Evolutionary conservation across 2,888 invertebrate species (phyloP), one percentile per base, ranked within the genome.

Genomic region (Ypsolopha sequella): DNA sequence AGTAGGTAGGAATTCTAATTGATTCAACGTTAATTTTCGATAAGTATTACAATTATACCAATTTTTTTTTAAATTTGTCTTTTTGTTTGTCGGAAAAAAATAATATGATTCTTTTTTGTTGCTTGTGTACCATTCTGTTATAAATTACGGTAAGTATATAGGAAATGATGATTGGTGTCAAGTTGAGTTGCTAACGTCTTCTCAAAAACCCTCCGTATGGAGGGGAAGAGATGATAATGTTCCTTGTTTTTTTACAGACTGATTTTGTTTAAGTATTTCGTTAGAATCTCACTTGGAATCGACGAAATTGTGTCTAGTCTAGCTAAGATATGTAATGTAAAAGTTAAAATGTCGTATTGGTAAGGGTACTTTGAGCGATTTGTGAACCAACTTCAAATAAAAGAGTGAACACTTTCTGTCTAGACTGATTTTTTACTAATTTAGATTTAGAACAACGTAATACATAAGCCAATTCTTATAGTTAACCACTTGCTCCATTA

Each of bases 391-490:
- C 69, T 62, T 67, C 70, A 62, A 63, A 62, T 64, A 62, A 58
- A 62, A 60, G 69, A 59, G 56, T 64, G 65, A 69, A 70, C 65
- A 60, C 64, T 66, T 67, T 70, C 64, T 41, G 60, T 69, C 68
- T 80, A 75, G 85, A 85, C 85, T 82, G 85, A 82, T 80, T 78
- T 80, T 64, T 74, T 54, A 53, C 51, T 55, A 38, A 48, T 54
- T 68, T 57, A 51, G 49, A 55, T 57, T 53, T 53, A 52, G 51
- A 48, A 54, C 51, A 36, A 41, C 41, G 35, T 46, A 66, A 58
- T 63, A 48, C 63, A 62, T 63, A 57, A 59, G 59, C 53, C 57
- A 34, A 55, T 55, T 59, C 58, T 61, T 56, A 55, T 41, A 35
- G 8, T 36, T 36, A 11, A 47, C 13, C 11, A 47, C 9, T 36